phyloP scores from a whole-genome alignment of 2,797 vertebrate species.

The Parauchenoglanis punctatus region DNA sequence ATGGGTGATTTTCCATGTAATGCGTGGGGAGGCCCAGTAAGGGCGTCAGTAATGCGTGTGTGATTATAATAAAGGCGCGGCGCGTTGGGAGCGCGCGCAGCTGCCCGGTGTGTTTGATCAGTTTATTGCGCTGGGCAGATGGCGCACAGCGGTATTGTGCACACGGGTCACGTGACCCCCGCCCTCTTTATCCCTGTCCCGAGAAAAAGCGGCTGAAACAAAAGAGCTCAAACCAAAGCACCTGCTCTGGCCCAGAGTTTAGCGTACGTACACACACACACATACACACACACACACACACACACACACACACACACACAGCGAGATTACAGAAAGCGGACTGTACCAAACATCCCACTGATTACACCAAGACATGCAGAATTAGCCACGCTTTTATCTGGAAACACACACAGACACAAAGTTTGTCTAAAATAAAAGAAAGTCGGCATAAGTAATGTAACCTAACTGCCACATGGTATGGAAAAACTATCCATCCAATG shows the following conservation, averaged over 20 bases:
- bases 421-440: background rate
- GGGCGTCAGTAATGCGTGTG: background rate
- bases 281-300: slow-evolving; percentile 38
- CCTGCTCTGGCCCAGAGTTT: slow-evolving; percentile 57
- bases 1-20: background rate
- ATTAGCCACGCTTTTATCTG: slow-evolving; percentile 18
- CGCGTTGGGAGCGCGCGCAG: slow-evolving; percentile 39
- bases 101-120: slow-evolving; percentile 51
- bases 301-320: background rate
- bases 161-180: slow-evolving; percentile 46
- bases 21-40: background rate
- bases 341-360: slow-evolving; percentile 19
- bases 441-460: background rate
- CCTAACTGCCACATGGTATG: background rate
- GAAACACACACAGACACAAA: background rate
- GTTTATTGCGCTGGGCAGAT: slow-evolving; percentile 57
- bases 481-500: too few relatives aligned
- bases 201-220: slow-evolving; percentile 54
- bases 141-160: slow-evolving; percentile 54
- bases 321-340: background rate
- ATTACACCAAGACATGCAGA: slow-evolving; percentile 1
- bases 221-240: slow-evolving; percentile 59
- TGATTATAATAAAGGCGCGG: slow-evolving; percentile 32
- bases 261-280: slow-evolving; percentile 32
- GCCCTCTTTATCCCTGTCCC: slow-evolving; percentile 57